Evolutionary conservation across 2,113 vertebrate genomes (phyloP).

Genomic region (Spermophilus dauricus): DNA sequence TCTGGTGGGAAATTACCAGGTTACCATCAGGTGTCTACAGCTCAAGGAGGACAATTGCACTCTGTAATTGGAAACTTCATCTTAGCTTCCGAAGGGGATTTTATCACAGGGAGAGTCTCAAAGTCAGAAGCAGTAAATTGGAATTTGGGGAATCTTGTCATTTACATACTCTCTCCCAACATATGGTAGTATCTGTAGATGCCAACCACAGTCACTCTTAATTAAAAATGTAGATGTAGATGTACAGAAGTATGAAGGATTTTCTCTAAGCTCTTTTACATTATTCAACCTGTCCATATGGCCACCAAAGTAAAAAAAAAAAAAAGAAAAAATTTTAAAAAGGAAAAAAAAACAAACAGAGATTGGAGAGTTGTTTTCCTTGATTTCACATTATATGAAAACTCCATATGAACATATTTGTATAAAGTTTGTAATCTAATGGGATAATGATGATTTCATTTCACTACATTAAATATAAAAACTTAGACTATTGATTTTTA

Average conservation of each 20-base stretch:
- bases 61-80: constrained; percentile 60
- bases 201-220: constrained; percentile 68
- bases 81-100: constrained; percentile 19
- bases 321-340: background rate
- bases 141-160: constrained; percentile 64
- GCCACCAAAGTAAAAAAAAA: background rate
- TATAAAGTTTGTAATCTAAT: constrained; percentile 11
- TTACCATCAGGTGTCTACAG: background rate
- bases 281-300: constrained; percentile 74
- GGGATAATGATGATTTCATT: background rate
- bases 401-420: background rate
- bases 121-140: constrained; percentile 65
- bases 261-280: constrained; percentile 55
- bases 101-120: constrained; percentile 23
- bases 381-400: constrained; percentile 25
- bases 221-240: constrained; percentile 70
- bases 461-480: background rate
- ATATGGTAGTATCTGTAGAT: constrained; percentile 62
- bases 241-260: constrained; percentile 22
- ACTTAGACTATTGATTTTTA: constrained; percentile 27
- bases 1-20: constrained; percentile 60
- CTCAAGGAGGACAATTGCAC: constrained; percentile 3
- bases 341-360: background rate
- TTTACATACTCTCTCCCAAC: constrained; percentile 59
- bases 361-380: background rate